A percentile compares a stretch with the other conserved stretches of the same genome.
These are phyloP conservation scores for Bergia puertoricense DNA, from an alignment of 92 coral and sea anemone species.

Conservation along the genomic window DNA sequence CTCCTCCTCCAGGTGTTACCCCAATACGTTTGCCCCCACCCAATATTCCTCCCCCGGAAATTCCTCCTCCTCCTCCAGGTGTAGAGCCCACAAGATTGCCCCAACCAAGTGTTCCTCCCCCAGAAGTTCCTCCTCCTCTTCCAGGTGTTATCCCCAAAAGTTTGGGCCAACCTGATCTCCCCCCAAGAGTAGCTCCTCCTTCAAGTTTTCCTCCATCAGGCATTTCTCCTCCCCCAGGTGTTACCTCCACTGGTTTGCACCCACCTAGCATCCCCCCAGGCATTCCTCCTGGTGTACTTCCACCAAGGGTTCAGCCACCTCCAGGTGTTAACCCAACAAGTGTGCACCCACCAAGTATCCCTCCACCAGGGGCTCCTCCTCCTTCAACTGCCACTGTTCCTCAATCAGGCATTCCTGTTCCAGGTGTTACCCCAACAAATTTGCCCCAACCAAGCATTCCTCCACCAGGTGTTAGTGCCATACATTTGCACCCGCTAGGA, in stretches of 20 bases:
- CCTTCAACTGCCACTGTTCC: conserved; percentile 38
- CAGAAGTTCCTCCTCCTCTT: conserved; percentile 39
- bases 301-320: conserved; percentile 25
- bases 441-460: conserved; percentile 25
- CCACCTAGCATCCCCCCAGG: conserved; percentile 50
- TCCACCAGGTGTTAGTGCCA: conserved; percentile 40
- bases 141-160: conserved; percentile 42
- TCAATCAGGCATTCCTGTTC: conserved; percentile 26
- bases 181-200: conserved; percentile 46
- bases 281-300: conserved; percentile 35
- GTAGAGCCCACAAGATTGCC: not conserved
- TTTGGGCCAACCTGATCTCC: conserved; percentile 16
- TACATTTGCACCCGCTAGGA: conserved; percentile 36
- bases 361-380: conserved; percentile 49
- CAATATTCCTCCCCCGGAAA: conserved; percentile 35
- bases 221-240: conserved; percentile 45
- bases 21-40: conserved; percentile 26
- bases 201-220: conserved; percentile 34
- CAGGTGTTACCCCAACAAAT: conserved; percentile 37
- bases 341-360: conserved; percentile 39
- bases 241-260: conserved; percentile 42
- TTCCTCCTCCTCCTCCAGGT: conserved; percentile 38
- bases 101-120: conserved; percentile 38
- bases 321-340: conserved; percentile 45
- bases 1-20: conserved; percentile 7